Base-by-base conservation (phyloP, 1,140 invertebrate genomes). In the Hydropsyche tenuis region DNA sequence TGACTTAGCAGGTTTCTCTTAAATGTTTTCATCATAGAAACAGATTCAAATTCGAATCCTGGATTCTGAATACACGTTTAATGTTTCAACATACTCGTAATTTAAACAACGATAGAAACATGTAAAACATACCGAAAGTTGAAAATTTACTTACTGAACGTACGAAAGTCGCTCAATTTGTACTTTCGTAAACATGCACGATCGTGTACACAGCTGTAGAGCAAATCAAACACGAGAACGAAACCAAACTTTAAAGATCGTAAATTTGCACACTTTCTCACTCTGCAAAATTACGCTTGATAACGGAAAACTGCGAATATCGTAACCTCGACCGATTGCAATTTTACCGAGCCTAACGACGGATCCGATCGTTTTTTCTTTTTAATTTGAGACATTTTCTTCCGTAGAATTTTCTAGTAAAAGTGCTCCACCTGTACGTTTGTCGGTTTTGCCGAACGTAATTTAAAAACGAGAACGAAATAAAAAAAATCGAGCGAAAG, bases 401-500 rank as follows among this genome's bases (percentile, higher is more conserved):
- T 20, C n/a, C n/a, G 48, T 18, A 1, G 30, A 37, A 7, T 53
- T 66, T 66, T 42, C 63, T 27, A 66, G 42, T 66, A 63, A 63
- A 63, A 63, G 60, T 51, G 63, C 12, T 65, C 30, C 30, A 37
- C 30, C 30, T 37, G 30, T 23, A 37, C n/a, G 37, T 42, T 66
- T 66, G 25, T 27, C 37, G 16, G n/a, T n/a, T n/a, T n/a, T n/a
- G n/a, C n/a, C 22, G 27, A 22, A 12, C 11, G 56, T 62, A 62
- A 25, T 18, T 62, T 37, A 37, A 37, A 37, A 37, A 37, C 30
- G 30, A 37, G 30, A 37, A 37, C 30, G 30, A 37, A 4, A 9
- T 27, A 62, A 62, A n/a, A n/a, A 53, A 53, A 53, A 14, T 14
- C 53, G 16, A 72, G 69, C 69, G 69, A 72, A 72, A 72, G 69